Evolutionary conservation across 53 echinoderm and acorn worm genomes (phyloP), one percentile per base, ranked within the genome.

Genomic region (Echinarachnius parma): DNA sequence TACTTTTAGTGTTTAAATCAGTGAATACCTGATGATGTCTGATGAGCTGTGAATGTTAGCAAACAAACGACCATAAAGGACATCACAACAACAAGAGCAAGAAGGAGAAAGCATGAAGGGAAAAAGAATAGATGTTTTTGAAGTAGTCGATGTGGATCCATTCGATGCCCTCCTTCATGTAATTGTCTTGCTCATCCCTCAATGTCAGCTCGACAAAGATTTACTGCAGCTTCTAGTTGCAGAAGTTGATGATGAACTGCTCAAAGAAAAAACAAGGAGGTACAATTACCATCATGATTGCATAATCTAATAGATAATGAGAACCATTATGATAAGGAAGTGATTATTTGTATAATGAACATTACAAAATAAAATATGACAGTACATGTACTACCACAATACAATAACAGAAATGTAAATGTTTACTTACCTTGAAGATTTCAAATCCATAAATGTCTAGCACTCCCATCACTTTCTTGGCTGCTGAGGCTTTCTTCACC

Each of bases 211-310:
- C 96, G 39, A 95, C 91, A 68, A 95, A 95, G 79, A 95, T 95
- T 82, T 95, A 91, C 48, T 95, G 96, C 29, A 95, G 87, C 79
- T 91, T 95, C 82, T 95, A 90, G 29, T 95, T 95, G 65, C 96
- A 95, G 62, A 84, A 95, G 66, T 95, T 91, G 87, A 95, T 95
- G 79, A 95, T 91, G 65, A 91, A 95, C 80, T 95, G 96, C 77
- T 95, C 96, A 82, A 91, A 91, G 34, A n/a, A n/a, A n/a, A n/a
- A n/a, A n/a, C n/a, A n/a, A n/a, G n/a, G n/a, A n/a, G n/a, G n/a
- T n/a, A n/a, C n/a, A n/a, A n/a, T n/a, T n/a, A n/a, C n/a, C n/a
- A n/a, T n/a, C n/a, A n/a, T n/a, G n/a, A n/a, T n/a, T n/a, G n/a
- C n/a, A n/a, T n/a, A n/a, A n/a, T n/a, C n/a, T n/a, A n/a, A n/a